Evolutionary conservation across 2,797 vertebrate species (phyloP), one percentile per base, ranked within the genome.

Genomic region (Chanos chanos): DNA sequence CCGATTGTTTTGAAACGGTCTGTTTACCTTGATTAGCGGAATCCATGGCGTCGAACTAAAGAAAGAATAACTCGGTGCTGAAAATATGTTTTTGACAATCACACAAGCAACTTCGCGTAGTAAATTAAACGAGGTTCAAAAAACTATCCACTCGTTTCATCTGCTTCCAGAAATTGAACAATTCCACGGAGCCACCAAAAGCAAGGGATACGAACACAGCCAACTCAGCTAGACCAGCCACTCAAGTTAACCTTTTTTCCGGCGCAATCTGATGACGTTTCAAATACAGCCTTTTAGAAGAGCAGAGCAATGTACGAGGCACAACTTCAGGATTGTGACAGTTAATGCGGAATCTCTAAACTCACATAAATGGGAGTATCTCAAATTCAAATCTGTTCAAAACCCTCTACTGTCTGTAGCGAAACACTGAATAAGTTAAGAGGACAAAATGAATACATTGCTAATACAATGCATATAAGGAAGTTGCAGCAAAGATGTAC

Each of bases 11-110:
- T 33, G 21, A 1, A 16, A 21, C 10, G 7, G 27, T 59, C n/a
- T 52, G 30, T 56, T 65, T 82, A 82, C 78, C 80, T 82, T 82
- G 80, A 72, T 64, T 78, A 41, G 73, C 76, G 43, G 76, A 75
- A 53, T 82, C 78, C 80, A 82, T 82, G 47, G 36, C 61, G 69
- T 73, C 67, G 52, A 50, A 49, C 12, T 22, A 66, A 45, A 48
- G 18, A 40, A 24, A 6, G 40, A 39, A 34, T 15, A n/a, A n/a
- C 34, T 22, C n/a, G 28, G 19, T 53, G 40, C 62, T 58, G 15
- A 44, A 66, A 64, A 31, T 2, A 34, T n/a, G 39, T 8, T 25
- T 6, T 10, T 13, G 13, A 47, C 41, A 9, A 31, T 37, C 12
- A 3, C 18, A 25, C 4, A 28, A 18, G 22, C 12, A 1, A 3